Evolutionary conservation across 2,888 invertebrate species (phyloP).

Genomic region (Platycheirus rosarum): DNA sequence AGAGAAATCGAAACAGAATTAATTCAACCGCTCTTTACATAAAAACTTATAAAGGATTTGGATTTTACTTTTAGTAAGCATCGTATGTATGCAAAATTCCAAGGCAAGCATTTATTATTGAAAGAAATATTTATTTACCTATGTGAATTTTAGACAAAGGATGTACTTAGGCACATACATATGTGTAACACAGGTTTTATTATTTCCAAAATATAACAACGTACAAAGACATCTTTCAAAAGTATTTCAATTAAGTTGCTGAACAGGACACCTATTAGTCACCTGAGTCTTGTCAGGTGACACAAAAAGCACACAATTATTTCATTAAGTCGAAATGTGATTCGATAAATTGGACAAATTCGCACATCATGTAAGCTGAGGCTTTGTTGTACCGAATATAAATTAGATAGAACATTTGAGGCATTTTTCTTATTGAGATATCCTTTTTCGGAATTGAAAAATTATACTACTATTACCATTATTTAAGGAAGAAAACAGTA

Average conservation of each 20-base stretch:
- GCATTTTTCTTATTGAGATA: neutral
- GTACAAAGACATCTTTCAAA: neutral
- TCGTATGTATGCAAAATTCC: too few relatives aligned
- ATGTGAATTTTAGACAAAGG: too few relatives aligned
- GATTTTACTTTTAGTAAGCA: too few relatives aligned
- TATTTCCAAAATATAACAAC: too few relatives aligned
- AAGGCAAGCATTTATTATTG: too few relatives aligned
- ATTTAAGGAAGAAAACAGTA: neutral
- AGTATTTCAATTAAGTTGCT: slow-evolving; percentile 1
- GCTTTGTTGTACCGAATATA: neutral
- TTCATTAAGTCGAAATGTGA: neutral
- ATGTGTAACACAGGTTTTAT: too few relatives aligned
- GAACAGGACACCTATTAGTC: neutral
- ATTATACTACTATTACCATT: neutral
- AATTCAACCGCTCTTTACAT: too few relatives aligned
- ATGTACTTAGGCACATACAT: too few relatives aligned
- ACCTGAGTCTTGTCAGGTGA: neutral
- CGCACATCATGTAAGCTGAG: neutral
- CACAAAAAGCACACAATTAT: slow-evolving; percentile 3
- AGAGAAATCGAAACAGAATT: too few relatives aligned
- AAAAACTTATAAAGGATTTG: too few relatives aligned
- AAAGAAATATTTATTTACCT: too few relatives aligned
- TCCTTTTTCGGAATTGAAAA: neutral
- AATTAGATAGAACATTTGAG: neutral
- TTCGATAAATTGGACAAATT: neutral